Evolutionary conservation across 2,797 vertebrate genomes (phyloP).

Genomic region (Lagodon rhomboides): DNA sequence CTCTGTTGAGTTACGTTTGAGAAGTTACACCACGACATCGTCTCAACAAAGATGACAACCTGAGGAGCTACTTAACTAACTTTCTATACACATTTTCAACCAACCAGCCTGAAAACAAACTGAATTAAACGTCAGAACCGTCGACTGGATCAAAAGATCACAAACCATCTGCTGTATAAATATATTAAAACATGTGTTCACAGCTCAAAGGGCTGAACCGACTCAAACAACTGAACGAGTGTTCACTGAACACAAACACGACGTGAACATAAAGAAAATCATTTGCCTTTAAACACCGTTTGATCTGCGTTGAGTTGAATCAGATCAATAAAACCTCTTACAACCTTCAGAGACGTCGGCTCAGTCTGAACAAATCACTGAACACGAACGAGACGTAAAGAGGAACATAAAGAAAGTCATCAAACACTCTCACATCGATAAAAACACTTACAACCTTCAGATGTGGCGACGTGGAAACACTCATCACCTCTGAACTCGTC

Average conservation of each 20-base stretch:
- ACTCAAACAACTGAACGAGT: background rate
- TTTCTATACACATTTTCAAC: background rate
- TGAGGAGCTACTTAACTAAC: background rate
- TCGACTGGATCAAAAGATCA: background rate
- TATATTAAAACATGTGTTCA: background rate
- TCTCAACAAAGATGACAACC: background rate
- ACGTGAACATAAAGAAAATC: background rate
- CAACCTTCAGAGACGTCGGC: too few species aligned
- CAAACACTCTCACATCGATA: background rate
- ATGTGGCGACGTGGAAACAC: background rate
- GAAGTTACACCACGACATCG: background rate
- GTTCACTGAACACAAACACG: background rate
- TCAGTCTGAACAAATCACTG: background rate
- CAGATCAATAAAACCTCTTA: too few species aligned
- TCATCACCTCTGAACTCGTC: background rate
- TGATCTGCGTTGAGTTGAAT: too few species aligned
- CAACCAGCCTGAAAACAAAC: background rate
- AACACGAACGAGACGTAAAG: background rate
- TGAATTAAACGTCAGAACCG: too few species aligned
- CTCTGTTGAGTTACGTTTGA: background rate
- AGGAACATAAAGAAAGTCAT: background rate
- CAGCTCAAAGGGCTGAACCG: background rate
- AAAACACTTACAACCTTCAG: background rate
- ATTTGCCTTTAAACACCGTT: too few species aligned
- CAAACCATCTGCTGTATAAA: background rate